Conservation (phyloP, 2,888 invertebrate genomes). For the Drosophila algonquin region DNA sequence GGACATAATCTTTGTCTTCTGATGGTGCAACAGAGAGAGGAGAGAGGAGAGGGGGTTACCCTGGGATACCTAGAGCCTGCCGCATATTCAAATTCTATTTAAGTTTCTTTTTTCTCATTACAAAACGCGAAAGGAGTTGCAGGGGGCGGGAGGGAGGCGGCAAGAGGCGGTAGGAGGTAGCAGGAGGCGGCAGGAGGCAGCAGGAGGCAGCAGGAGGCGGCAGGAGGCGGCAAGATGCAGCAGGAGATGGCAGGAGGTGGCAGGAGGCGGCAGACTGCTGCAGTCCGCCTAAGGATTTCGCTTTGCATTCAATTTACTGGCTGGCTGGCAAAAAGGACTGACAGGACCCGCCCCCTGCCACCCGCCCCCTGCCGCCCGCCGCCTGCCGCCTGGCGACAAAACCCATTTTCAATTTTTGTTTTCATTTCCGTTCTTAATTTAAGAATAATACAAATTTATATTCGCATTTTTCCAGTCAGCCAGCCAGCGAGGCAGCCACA, state of each 20-base stretch:
- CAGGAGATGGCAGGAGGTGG: too few species aligned
- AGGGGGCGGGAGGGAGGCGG: not conserved
- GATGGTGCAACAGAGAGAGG: not conserved
- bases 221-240: not conserved
- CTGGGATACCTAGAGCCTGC: not conserved
- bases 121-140: conserved; percentile 36
- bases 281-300: conserved; percentile 52
- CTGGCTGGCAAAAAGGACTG: not conserved
- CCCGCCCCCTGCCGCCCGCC: too few species aligned
- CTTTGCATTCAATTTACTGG: conserved; percentile 44
- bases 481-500: conserved; percentile 22
- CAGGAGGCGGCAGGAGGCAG: too few species aligned
- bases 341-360: not conserved
- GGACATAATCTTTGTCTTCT: conserved; percentile 19
- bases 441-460: conserved; percentile 78
- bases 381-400: conserved; percentile 25
- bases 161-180: too few species aligned
- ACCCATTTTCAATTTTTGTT: conserved; percentile 75
- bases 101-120: conserved; percentile 75
- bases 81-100: conserved; percentile 68
- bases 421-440: conserved; percentile 78
- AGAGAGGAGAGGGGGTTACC: not conserved
- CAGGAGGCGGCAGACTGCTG: not conserved
- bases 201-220: too few species aligned
- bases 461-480: conserved; percentile 49